A percentile compares a stretch with the other conserved stretches of the same genome.
These are phyloP conservation scores for Apis florea DNA, from an alignment of 1,140 invertebrate genomes.

Conservation along the genomic window DNA sequence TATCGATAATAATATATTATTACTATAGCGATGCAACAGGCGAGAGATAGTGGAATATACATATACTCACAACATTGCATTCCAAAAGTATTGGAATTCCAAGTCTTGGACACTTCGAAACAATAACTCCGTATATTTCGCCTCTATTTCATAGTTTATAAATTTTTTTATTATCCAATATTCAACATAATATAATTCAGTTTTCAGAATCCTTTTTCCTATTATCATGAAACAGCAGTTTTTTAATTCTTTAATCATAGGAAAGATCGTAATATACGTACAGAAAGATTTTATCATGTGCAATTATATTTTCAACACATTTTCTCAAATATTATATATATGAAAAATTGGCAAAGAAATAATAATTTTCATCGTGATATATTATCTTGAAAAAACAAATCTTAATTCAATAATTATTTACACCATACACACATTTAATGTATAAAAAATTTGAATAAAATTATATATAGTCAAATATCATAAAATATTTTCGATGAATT, in stretches of 20 bases:
- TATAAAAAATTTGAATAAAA: too few relatives aligned
- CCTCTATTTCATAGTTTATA: neutral
- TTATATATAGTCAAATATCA: too few relatives aligned
- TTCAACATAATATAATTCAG: neutral
- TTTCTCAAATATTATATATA: too few relatives aligned
- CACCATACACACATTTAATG: too few relatives aligned
- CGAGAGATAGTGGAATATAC: neutral
- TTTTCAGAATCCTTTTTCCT: neutral
- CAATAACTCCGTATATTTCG: neutral
- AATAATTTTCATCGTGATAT: too few relatives aligned
- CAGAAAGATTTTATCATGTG: too few relatives aligned
- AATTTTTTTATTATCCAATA: neutral
- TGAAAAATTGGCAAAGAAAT: too few relatives aligned
- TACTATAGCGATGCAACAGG: neutral
- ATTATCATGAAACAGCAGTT: neutral
- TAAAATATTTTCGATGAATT: neutral
- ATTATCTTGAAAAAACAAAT: too few relatives aligned
- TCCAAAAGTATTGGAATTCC: neutral
- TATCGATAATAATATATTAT: neutral
- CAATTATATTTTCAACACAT: too few relatives aligned
- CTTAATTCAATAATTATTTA: too few relatives aligned
- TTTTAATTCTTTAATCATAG: neutral
- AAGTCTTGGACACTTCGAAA: neutral
- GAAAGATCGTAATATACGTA: too few relatives aligned
- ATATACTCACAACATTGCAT: neutral